Evolutionary conservation across 2,888 invertebrate species (phyloP), one percentile per base, ranked within the genome.

Genomic region (Teleiodes luculella): DNA sequence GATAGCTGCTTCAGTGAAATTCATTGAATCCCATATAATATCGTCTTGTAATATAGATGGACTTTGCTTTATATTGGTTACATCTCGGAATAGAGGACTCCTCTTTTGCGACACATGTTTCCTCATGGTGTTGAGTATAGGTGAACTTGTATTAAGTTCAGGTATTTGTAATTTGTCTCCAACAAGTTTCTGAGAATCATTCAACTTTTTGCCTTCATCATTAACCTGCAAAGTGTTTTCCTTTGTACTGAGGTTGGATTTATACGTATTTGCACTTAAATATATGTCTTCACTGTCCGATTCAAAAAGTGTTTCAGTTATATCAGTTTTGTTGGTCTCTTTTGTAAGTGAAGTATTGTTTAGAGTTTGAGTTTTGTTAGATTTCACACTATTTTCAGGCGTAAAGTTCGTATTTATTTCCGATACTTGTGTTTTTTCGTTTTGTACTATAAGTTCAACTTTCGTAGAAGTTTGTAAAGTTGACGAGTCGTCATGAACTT

Each of bases 1-100:
- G 41, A 83, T 65, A 30, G 70, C 74, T 55, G 64, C 63, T 61
- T 80, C 80, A 16, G 84, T 83, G 39, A 87, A 75, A 61, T 78
- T 79, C 52, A 87, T 65, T 43, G 88, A 77, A 59, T 84, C 87
- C 87, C 87, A 87, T 55, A 77, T 59, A 52, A 80, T 68, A 28
- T 83, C 83, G 37, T 82, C 78, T 60, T 73, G 73, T 5, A 52
- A 18, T 47, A 55, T 56, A n/a, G 55, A 57, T 28, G 54, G 57
- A 28, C 53, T 53, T 31, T 52, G 49, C 31, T 30, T 31, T 46
- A 7, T 28, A n/a, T 47, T 16, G 5, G 24, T 36, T 36, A 35
- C 13, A 20, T 45, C 39, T 33, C 37, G 51, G 16, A 33, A 18
- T n/a, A 24, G 28, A 20, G 20, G 18, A 31, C 14, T 49, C 24